Conservation (phyloP, 2,113 vertebrate genomes). For the Hypomesus transpacificus region DNA sequence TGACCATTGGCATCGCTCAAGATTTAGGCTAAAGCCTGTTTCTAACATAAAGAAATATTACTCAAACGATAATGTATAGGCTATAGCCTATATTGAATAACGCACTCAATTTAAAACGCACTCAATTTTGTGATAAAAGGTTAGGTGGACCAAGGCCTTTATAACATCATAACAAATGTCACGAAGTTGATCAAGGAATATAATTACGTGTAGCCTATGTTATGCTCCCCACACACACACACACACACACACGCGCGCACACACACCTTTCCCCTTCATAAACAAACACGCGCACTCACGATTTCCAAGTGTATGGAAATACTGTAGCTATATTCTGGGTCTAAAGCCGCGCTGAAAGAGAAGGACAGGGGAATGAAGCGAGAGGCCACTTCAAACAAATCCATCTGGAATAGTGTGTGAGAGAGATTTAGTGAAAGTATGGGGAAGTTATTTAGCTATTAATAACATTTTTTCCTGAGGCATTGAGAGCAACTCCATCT, state of each 20-base stretch:
- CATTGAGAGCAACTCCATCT: constrained; percentile 90
- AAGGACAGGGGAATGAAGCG: constrained; percentile 79
- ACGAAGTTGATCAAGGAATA: no score
- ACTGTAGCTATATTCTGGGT: constrained; percentile 84
- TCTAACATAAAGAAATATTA: constrained; percentile 8
- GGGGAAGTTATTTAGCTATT: constrained; percentile 99
- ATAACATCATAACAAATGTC: no score
- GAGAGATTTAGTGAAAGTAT: constrained; percentile 96
- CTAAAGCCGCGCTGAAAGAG: constrained; percentile 82
- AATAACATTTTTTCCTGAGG: constrained; percentile 99
- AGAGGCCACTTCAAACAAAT: constrained; percentile 97
- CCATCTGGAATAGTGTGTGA: constrained; percentile 86
- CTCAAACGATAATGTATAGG: no score
- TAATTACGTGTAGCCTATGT: background rate
- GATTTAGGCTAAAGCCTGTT: constrained; percentile 3
- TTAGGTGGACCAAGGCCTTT: no score
- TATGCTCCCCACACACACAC: constrained; percentile 14
- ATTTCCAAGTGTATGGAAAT: constrained; percentile 67
- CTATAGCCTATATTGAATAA: constrained; percentile 8
- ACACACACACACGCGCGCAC: background rate
- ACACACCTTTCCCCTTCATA: constrained; percentile 19
- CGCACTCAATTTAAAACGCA: constrained; percentile 44
- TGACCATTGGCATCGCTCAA: constrained; percentile 7
- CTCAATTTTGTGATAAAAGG: background rate
- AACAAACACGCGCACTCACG: constrained; percentile 22